Evolutionary conservation across 2,797 vertebrate genomes (phyloP).

Genomic region (Pipistrellus nathusii): DNA sequence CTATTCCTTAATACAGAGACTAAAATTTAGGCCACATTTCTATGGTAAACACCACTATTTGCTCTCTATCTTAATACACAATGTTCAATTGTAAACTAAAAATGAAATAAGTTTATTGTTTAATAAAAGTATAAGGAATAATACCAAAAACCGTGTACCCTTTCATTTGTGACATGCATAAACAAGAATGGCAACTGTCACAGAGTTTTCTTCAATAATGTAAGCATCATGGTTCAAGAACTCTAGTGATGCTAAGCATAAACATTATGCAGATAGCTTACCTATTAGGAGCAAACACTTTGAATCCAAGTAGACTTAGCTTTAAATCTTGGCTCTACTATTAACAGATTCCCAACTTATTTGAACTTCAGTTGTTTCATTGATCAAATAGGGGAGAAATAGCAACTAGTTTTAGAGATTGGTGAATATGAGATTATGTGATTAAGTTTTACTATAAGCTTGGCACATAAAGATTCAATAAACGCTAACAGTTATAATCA

Average conservation of each 20-base stretch:
- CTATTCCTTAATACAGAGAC: background rate
- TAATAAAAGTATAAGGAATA: constrained; percentile 35
- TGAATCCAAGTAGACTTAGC: background rate
- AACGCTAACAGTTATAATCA: background rate
- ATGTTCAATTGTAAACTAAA: constrained; percentile 38
- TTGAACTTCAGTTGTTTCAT: constrained; percentile 2
- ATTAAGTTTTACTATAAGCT: background rate
- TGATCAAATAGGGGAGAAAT: background rate
- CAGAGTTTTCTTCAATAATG: background rate
- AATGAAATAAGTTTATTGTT: constrained; percentile 8
- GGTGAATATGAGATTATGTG: background rate
- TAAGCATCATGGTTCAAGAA: background rate
- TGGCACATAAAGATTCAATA: background rate
- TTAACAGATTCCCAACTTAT: background rate
- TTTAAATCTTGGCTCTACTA: constrained; percentile 39
- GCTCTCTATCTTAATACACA: constrained; percentile 9
- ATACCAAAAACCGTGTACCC: background rate
- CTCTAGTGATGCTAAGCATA: background rate
- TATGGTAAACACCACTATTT: background rate
- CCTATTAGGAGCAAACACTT: background rate
- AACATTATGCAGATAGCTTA: background rate
- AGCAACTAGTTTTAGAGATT: background rate
- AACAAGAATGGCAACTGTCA: constrained; percentile 5
- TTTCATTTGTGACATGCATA: background rate
- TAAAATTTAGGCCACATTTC: constrained; percentile 18